Evolutionary conservation across 2,113 vertebrate species (phyloP), one percentile per base, ranked within the genome.

Genomic region (Ammodramus savannarum): DNA sequence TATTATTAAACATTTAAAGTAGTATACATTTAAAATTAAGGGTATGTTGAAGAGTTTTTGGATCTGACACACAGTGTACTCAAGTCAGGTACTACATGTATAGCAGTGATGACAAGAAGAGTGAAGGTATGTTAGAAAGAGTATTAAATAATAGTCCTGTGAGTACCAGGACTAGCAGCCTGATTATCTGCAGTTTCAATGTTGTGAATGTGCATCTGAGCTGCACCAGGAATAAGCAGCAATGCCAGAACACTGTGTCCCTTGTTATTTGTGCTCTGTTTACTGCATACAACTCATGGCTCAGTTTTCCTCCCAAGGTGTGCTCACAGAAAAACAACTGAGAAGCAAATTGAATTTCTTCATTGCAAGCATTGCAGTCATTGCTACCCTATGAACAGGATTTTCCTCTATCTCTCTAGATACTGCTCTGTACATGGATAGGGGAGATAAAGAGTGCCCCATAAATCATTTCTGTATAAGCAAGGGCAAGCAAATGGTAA

Each of bases 361-460:
- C 14, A 52, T 38, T 85, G 41, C 34, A 65, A 90, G 6, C n/a
- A 78, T 72, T 84, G 16, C 31, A 57, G 12, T 26, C 32, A 38
- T 61, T 13, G 14, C 15, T 61, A 68, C 15, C 2, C 11, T 61
- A 4, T 9, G 46, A 65, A 57, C 0, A 1, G 8, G 17, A 16
- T 63, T 82, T 88, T 66, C 18, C 25, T 32, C 5, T 59, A 3
- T 51, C 13, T 90, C 55, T 69, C 32, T 63, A 59, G 26, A 61
- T 61, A 49, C 8, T 85, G 10, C 23, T 74, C 15, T 87, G 13
- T 49, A 20, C 7, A 41, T 25, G 49, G 41, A 82, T 26, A 73
- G 20, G 14, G 26, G 49, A 90, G 27, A 69, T 78, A 69, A 90
- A 74, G 44, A 49, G 4, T 26, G n/a, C 10, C 20, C 8, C 13